Evolutionary conservation across 2,113 vertebrate species (phyloP).

Genomic region (Bos indicus): DNA sequence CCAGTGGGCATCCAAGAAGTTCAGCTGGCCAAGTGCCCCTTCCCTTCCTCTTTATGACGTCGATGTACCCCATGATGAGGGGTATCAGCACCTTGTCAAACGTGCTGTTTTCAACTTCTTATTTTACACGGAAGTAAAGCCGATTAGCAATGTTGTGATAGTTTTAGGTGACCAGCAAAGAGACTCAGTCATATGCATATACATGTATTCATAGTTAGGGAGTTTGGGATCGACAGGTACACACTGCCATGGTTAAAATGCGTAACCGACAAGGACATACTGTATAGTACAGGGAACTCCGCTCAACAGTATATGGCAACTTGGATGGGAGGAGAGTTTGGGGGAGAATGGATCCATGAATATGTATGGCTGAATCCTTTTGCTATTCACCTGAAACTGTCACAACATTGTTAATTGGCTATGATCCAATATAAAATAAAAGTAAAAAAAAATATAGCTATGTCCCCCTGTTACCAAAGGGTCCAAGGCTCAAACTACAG

Average conservation of each 20-base stretch:
- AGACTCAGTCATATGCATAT: not conserved
- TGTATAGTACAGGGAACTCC: not conserved
- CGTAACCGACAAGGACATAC: not conserved
- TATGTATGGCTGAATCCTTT: not conserved
- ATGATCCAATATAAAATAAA: not conserved
- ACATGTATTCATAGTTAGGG: not conserved
- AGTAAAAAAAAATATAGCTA: not conserved
- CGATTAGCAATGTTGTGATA: not conserved
- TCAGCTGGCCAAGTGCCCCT: not conserved
- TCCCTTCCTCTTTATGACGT: not conserved
- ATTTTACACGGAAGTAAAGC: not conserved
- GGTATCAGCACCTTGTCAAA: not conserved
- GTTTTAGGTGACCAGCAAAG: not conserved
- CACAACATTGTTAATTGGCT: not conserved
- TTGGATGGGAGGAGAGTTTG: not conserved
- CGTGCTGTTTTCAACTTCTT: not conserved
- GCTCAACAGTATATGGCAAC: not conserved
- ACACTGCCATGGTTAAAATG: not conserved
- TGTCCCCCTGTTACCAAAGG: not conserved
- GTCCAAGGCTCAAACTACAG: not conserved
- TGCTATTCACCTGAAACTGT: not conserved
- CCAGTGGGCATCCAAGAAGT: constrained; percentile 1
- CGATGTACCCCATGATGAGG: not conserved
- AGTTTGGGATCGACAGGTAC: not conserved
- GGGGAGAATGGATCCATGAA: not conserved